phyloP scores from a whole-genome alignment of 2,888 invertebrate genomes.

The Ochropleura leucogaster region DNA sequence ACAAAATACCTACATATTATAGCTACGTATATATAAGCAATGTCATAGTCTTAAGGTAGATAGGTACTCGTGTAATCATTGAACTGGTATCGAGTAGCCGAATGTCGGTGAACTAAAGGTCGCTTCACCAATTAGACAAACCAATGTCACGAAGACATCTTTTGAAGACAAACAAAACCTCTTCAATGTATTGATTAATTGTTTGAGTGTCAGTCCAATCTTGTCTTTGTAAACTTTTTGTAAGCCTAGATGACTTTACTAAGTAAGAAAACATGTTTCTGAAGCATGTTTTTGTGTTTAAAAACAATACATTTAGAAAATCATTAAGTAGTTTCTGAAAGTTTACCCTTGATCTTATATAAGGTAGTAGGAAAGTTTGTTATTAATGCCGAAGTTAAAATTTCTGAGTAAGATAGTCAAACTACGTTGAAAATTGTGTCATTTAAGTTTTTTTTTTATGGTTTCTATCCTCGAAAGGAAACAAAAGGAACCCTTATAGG shows the following conservation, averaged over 20 bases:
- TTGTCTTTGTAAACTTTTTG: slow-evolving; percentile 32
- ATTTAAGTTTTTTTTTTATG: background rate
- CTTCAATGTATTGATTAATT: slow-evolving; percentile 54
- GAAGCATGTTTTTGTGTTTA: slow-evolving; percentile 1
- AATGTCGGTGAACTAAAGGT: slow-evolving; percentile 42
- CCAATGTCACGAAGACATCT: slow-evolving; percentile 48
- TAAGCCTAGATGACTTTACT: background rate
- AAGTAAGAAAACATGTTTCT: slow-evolving; percentile 42
- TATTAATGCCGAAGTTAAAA: background rate
- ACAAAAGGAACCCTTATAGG: too few species aligned
- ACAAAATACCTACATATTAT: too few species aligned
- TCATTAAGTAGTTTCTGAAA: background rate
- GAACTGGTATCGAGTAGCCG: slow-evolving; percentile 23
- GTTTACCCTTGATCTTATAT: background rate
- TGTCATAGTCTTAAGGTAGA: background rate
- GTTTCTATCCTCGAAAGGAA: too few species aligned
- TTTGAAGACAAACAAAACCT: slow-evolving; percentile 52
- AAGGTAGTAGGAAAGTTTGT: background rate
- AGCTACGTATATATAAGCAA: too few species aligned
- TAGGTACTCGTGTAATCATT: slow-evolving; percentile 19
- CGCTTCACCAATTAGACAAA: slow-evolving; percentile 41
- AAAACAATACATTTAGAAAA: background rate
- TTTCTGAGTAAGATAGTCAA: background rate
- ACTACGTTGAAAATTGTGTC: background rate
- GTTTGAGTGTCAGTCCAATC: slow-evolving; percentile 27